Conservation (phyloP, 2,797 vertebrate species). For the Myiotriccus ornatus region DNA sequence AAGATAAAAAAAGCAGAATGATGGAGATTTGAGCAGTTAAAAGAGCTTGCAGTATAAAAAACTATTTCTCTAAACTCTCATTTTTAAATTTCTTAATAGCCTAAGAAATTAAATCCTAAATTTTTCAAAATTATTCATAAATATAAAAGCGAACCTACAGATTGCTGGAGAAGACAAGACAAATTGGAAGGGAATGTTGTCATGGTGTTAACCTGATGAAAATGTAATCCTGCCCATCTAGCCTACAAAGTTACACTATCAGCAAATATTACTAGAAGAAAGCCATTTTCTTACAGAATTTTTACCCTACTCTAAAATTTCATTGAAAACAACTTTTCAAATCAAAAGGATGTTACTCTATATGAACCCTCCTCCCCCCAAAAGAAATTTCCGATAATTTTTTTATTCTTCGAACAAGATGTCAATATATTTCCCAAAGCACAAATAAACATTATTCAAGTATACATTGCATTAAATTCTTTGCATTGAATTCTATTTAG, state of each 20-base stretch:
- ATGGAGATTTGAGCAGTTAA: background rate
- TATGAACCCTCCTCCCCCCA: accelerated
- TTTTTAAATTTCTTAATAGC: background rate
- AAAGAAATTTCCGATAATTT: background rate
- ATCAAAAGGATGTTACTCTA: background rate
- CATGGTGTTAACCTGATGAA: background rate
- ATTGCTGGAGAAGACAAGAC: background rate
- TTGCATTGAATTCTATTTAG: background rate
- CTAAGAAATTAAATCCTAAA: background rate
- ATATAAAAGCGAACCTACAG: background rate
- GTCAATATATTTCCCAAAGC: background rate
- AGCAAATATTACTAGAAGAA: background rate
- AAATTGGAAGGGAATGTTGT: background rate
- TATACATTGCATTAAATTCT: background rate
- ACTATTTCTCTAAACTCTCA: background rate
- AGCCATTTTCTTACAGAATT: background rate
- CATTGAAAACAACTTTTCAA: background rate
- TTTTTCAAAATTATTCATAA: background rate
- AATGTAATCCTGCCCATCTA: background rate
- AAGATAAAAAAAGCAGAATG: background rate
- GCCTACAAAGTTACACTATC: background rate
- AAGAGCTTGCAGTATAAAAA: background rate
- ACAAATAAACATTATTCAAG: background rate
- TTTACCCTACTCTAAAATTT: background rate
- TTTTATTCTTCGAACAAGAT: background rate